These are phyloP conservation scores for Passer domesticus DNA, from an alignment of 2,113 vertebrate genomes.

Conservation along the genomic window DNA sequence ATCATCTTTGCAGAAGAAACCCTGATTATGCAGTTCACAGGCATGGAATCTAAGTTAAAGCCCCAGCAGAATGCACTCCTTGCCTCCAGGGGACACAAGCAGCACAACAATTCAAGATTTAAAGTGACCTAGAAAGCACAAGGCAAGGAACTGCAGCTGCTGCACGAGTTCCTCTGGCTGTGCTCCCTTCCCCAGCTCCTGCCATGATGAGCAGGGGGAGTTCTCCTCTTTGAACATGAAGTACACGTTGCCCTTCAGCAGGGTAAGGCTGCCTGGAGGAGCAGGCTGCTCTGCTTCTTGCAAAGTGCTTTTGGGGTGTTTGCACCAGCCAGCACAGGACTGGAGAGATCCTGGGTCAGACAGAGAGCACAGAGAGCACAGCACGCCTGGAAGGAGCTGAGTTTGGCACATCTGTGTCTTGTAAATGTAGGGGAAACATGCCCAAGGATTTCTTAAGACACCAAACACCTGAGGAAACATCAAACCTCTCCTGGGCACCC, in stretches of 20 bases:
- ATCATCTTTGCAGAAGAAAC: background rate
- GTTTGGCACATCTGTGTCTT: background rate
- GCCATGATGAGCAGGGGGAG: background rate
- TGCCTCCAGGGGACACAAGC: background rate
- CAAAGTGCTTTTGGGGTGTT: background rate
- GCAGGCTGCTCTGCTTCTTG: background rate
- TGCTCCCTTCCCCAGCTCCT: background rate
- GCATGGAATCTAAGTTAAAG: background rate
- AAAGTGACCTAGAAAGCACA: background rate
- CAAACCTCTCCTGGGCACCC: background rate
- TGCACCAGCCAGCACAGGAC: background rate
- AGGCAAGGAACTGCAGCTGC: background rate
- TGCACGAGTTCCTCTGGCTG: background rate
- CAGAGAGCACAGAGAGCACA: background rate
- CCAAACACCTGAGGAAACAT: background rate
- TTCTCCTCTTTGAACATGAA: background rate
- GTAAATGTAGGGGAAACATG: background rate
- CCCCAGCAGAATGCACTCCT: background rate
- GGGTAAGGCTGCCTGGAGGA: background rate
- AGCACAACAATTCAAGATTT: background rate
- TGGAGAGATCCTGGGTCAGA: background rate
- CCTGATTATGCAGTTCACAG: background rate
- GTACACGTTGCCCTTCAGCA: background rate
- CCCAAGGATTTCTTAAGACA: background rate
- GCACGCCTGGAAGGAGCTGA: background rate